Evolutionary conservation across 2,113 vertebrate species (phyloP).

Genomic region (Odocoileus virginianus): DNA sequence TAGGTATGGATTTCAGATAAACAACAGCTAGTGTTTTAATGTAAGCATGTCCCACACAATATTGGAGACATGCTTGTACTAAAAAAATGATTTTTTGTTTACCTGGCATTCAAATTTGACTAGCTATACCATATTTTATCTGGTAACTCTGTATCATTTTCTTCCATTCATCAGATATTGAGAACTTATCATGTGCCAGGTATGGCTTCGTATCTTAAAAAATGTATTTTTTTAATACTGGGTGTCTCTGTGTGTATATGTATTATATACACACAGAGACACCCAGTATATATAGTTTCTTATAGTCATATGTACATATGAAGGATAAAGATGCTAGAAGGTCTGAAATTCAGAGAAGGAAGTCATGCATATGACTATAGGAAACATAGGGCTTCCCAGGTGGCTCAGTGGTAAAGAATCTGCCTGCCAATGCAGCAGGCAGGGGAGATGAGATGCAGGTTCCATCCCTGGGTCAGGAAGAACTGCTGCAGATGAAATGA

Average conservation of each 20-base stretch:
- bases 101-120: background rate
- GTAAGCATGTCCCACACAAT: background rate
- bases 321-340: background rate
- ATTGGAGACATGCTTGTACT: background rate
- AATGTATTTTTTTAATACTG: background rate
- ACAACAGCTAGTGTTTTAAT: background rate
- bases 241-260: too few species aligned
- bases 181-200: background rate
- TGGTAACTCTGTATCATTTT: background rate
- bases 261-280: background rate
- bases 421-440: background rate
- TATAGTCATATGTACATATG: background rate
- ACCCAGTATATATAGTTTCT: background rate
- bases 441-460: background rate
- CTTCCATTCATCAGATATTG: background rate
- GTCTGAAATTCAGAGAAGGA: background rate
- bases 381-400: background rate
- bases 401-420: background rate
- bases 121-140: background rate
- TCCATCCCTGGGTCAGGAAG: background rate
- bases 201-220: background rate
- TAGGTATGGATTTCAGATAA: background rate
- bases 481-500: background rate
- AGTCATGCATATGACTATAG: background rate
- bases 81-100: background rate